Conservation (phyloP, 2,113 vertebrate genomes). For the Colossoma macropomum region DNA sequence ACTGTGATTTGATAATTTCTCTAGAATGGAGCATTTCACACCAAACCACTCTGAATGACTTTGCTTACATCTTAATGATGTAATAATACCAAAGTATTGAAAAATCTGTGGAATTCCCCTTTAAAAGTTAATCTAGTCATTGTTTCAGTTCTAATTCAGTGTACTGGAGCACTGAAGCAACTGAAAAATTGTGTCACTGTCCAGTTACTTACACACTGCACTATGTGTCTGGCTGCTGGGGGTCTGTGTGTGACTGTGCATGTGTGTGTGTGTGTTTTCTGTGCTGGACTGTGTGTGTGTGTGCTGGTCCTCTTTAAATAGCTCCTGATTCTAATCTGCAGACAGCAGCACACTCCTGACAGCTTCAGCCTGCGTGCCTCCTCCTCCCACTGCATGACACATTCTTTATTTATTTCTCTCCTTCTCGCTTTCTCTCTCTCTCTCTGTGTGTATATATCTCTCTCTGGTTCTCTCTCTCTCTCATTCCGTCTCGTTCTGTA, state of each 20-base stretch:
- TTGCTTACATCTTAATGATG: no score
- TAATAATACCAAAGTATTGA: no score
- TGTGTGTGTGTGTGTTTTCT: constrained; percentile 24
- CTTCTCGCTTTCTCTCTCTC: constrained; percentile 66
- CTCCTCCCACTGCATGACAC: constrained; percentile 75
- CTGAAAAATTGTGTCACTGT: background rate
- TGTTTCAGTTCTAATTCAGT: background rate
- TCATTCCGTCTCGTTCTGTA: constrained; percentile 8
- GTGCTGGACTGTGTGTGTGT: constrained; percentile 6
- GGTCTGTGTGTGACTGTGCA: background rate
- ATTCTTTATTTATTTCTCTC: constrained; percentile 64
- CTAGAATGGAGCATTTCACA: no score
- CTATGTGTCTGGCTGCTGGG: background rate
- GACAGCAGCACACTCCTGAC: constrained; percentile 80
- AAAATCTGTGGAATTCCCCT: no score
- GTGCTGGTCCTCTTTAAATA: constrained; percentile 74
- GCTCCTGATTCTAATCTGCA: constrained; percentile 78
- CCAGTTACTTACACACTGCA: background rate
- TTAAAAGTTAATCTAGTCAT: background rate
- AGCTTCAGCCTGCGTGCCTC: constrained; percentile 73
- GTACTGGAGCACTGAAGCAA: background rate
- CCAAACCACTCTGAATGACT: no score
- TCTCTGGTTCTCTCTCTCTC: constrained; percentile 31
- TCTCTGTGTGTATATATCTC: constrained; percentile 63
- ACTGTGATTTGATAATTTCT: no score